phyloP scores from a whole-genome alignment of 2,113 vertebrate genomes.

The Canis aureus region DNA sequence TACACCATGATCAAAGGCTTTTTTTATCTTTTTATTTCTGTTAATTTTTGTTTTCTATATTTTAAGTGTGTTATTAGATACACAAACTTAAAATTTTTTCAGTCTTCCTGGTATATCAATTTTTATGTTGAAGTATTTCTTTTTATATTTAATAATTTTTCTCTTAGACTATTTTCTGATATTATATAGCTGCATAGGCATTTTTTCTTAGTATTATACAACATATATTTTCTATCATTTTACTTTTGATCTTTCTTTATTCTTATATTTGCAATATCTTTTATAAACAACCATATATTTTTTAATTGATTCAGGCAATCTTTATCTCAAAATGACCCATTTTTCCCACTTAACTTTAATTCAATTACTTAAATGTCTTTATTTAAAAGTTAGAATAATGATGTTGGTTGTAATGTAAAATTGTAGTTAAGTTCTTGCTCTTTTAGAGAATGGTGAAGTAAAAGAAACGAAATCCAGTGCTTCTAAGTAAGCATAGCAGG shows the following conservation, averaged over 20 bases:
- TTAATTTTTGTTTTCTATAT: not conserved
- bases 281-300: not conserved
- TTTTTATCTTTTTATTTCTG: not conserved
- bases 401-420: not conserved
- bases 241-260: not conserved
- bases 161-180: not conserved
- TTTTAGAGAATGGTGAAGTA: not conserved
- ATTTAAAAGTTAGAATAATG: conserved; percentile 35
- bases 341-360: not conserved
- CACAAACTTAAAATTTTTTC: not conserved
- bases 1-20: not conserved
- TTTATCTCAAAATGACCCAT: not conserved
- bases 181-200: not conserved
- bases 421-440: conserved; percentile 5
- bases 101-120: not conserved
- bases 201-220: not conserved
- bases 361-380: not conserved
- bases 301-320: not conserved
- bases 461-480: not conserved
- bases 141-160: not conserved
- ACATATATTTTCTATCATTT: not conserved
- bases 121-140: not conserved
- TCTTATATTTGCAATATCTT: not conserved
- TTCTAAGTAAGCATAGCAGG: not conserved
- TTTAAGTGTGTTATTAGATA: not conserved